Conservation (phyloP, 2,797 vertebrate genomes). For the Phrynocephalus forsythii region DNA sequence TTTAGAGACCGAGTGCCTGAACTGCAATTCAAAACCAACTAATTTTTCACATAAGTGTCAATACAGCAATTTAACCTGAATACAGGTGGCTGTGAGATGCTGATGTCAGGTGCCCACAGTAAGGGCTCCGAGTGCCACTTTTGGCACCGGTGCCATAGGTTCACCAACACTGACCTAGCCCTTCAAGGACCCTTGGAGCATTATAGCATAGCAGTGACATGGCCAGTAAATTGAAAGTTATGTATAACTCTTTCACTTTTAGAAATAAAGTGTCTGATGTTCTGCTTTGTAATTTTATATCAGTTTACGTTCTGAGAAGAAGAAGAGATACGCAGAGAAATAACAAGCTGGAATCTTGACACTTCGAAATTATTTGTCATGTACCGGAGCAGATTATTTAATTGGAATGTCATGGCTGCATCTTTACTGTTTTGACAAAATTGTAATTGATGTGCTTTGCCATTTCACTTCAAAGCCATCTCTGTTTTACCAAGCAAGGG, state of each 20-base stretch:
- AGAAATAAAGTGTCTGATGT: background rate
- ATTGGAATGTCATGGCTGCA: conserved; percentile 15
- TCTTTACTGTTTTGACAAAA: conserved; percentile 11
- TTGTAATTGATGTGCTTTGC: conserved; percentile 2
- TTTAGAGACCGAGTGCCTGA: no score
- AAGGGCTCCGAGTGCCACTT: no score
- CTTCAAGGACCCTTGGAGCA: no score
- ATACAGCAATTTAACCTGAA: no score
- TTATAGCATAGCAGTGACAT: no score
- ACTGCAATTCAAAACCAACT: no score
- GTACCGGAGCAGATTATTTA: conserved; percentile 16
- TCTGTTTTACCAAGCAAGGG: background rate
- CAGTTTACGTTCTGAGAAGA: conserved; percentile 9
- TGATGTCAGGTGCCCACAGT: no score
- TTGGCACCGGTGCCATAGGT: no score
- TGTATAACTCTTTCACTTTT: background rate
- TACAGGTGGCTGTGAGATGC: no score
- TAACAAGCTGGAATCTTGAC: conserved; percentile 10
- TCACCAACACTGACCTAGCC: no score
- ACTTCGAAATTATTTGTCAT: conserved; percentile 32
- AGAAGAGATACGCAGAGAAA: background rate
- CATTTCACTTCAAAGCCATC: background rate
- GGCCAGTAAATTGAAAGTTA: background rate
- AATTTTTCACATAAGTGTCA: no score
- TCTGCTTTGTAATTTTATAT: conserved; percentile 18